Percentiles rank a stretch among this genome's conserved stretches.
Evolutionary conservation across 2,888 invertebrate species (phyloP).

Genomic region (Parnassius glacialis): DNA sequence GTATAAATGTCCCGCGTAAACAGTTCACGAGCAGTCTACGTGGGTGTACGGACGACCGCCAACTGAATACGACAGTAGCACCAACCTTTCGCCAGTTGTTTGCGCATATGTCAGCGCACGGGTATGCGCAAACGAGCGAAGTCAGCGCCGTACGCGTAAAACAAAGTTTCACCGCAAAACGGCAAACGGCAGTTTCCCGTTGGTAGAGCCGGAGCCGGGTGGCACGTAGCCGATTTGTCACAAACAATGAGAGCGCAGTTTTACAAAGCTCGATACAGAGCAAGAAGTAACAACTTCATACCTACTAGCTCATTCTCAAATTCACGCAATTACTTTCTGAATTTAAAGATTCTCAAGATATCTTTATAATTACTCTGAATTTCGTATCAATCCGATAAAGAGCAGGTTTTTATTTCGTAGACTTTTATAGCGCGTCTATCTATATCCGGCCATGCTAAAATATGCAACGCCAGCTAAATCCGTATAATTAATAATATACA

Average conservation of each 20-base stretch:
- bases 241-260: constrained; percentile 14
- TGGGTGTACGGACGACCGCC: constrained; percentile 22
- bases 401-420: constrained; percentile 10
- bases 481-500: constrained; percentile 8
- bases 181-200: constrained; percentile 17
- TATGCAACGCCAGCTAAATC: constrained; percentile 20
- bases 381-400: neutral
- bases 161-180: constrained; percentile 18
- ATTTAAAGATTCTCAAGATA: neutral
- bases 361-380: neutral
- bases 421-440: constrained; percentile 19
- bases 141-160: constrained; percentile 9
- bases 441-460: constrained; percentile 12
- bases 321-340: too few species aligned
- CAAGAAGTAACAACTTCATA: neutral
- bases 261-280: constrained; percentile 4
- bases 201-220: neutral
- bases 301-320: too few species aligned
- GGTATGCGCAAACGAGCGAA: constrained; percentile 19
- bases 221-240: constrained; percentile 7
- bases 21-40: constrained; percentile 6
- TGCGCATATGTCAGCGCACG: constrained; percentile 22
- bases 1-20: neutral
- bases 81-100: constrained; percentile 13
- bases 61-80: constrained; percentile 20